A percentile compares a stretch with the other conserved stretches of the same genome.
Evolutionary conservation across 2,888 invertebrate genomes (phyloP).

Genomic region (Pharmacophagus antenor): DNA sequence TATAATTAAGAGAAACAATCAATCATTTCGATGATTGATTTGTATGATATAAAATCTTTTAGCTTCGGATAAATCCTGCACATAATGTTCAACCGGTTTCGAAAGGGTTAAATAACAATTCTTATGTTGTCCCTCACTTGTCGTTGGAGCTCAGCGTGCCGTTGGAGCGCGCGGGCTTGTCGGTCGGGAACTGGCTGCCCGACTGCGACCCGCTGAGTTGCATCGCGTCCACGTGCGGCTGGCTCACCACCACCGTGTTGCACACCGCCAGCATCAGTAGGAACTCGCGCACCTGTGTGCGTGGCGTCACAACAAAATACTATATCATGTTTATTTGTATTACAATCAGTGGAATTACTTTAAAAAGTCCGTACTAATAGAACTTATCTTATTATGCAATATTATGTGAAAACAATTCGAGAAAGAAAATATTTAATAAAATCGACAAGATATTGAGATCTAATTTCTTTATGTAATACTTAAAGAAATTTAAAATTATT

Average conservation of each 20-base stretch:
- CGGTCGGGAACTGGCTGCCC: slow-evolving; percentile 66
- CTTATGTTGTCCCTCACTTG: slow-evolving; percentile 52
- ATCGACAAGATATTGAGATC: too few relatives aligned
- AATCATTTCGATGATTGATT: too few relatives aligned
- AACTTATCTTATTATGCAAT: too few relatives aligned
- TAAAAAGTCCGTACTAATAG: too few relatives aligned
- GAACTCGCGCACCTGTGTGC: slow-evolving; percentile 89
- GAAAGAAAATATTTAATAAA: too few relatives aligned
- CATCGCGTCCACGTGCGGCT: slow-evolving; percentile 87
- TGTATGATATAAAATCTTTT: too few relatives aligned
- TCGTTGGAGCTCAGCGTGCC: slow-evolving; percentile 64
- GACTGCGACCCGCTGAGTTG: slow-evolving; percentile 80
- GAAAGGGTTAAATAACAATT: neutral
- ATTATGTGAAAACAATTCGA: too few relatives aligned
- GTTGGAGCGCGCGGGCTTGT: slow-evolving; percentile 57
- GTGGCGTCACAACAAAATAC: neutral
- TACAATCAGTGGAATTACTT: neutral
- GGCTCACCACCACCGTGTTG: slow-evolving; percentile 97
- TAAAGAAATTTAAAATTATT: too few relatives aligned
- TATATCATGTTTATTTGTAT: neutral
- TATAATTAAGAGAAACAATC: too few relatives aligned
- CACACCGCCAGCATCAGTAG: slow-evolving; percentile 95
- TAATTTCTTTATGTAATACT: too few relatives aligned
- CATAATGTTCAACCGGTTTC: too few relatives aligned
- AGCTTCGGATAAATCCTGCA: too few relatives aligned